Evolutionary conservation across 2,888 invertebrate genomes (phyloP), one percentile per base, ranked within the genome.

Genomic region (Apamea monoglypha): DNA sequence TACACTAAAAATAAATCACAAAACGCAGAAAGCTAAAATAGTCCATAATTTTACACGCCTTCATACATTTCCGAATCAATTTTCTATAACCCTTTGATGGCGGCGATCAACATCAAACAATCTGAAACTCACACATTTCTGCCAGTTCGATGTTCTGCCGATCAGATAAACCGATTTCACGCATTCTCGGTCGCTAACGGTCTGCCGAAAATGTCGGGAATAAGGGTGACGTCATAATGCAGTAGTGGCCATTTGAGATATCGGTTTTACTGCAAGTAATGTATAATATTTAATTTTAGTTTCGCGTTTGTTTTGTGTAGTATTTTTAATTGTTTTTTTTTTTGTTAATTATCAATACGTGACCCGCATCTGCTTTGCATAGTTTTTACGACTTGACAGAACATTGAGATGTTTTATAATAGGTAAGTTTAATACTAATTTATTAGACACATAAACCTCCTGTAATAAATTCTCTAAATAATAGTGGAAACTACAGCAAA

Each of bases 81-180:
- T 85, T 87, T 44, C 67, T 61, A 53, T 56, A 66, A 85, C 67
- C 67, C 40, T 80, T 87, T 80, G 44, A 73, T 81, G 63, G n/a
- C n/a, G 44, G 29, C 40, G 71, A 79, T 68, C 66, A 71, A 88
- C 81, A 87, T 88, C 81, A 88, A 87, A 87, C 87, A 78, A 78
- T 82, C 44, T 74, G 68, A 71, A 79, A 85, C 67, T 75, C 83
- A 68, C 63, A 86, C 79, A 75, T 75, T 76, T 76, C 74, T 87
- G 74, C 63, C 74, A 40, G 36, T 75, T 77, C 74, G n/a, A n/a
- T 76, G 74, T 76, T 78, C 32, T 66, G 67, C 76, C 70, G 79
- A 78, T 89, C 79, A 68, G 80, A 82, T 89, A 87, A 87, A 87
- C 89, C 73, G 82, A 87, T 87, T 78, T 84, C 87, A 87, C 70